Evolutionary conservation across 2,888 invertebrate genomes (phyloP).

Genomic region (Priocnemis perturbator): DNA sequence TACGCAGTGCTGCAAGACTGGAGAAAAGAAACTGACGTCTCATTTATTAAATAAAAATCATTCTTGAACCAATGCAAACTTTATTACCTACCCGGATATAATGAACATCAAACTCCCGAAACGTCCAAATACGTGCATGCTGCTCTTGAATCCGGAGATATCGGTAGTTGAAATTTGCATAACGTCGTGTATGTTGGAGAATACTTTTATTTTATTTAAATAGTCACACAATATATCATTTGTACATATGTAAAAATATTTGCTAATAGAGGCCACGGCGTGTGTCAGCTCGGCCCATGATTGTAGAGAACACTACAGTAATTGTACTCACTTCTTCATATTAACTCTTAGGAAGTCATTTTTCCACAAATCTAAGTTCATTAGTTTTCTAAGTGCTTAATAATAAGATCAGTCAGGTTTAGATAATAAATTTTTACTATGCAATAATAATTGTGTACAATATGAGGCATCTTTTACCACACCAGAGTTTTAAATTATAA

Average conservation of each 20-base stretch:
- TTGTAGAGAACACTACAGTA: constrained; percentile 50
- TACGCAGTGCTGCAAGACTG: constrained; percentile 55
- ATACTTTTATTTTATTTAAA: constrained; percentile 65
- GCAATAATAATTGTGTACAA: constrained; percentile 64
- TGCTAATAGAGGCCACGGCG: constrained; percentile 57
- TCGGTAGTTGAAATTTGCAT: background rate
- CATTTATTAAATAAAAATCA: constrained; percentile 48
- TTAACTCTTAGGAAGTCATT: constrained; percentile 47
- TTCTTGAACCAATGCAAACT: constrained; percentile 43
- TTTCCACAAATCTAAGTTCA: constrained; percentile 44
- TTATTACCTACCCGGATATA: constrained; percentile 42
- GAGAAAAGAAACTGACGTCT: constrained; percentile 46
- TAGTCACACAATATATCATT: constrained; percentile 66
- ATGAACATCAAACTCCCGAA: background rate
- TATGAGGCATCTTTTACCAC: constrained; percentile 65
- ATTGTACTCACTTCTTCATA: constrained; percentile 45
- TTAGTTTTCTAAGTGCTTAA: constrained; percentile 59
- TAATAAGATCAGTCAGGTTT: constrained; percentile 65
- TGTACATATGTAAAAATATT: constrained; percentile 74
- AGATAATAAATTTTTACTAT: constrained; percentile 65
- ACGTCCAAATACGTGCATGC: background rate
- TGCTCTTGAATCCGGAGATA: constrained; percentile 6
- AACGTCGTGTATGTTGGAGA: constrained; percentile 35
- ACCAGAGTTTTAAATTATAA: constrained; percentile 65
- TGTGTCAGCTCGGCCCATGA: constrained; percentile 45